Base-by-base conservation (phyloP, 1,140 invertebrate species). In the Drosophila azteca region DNA sequence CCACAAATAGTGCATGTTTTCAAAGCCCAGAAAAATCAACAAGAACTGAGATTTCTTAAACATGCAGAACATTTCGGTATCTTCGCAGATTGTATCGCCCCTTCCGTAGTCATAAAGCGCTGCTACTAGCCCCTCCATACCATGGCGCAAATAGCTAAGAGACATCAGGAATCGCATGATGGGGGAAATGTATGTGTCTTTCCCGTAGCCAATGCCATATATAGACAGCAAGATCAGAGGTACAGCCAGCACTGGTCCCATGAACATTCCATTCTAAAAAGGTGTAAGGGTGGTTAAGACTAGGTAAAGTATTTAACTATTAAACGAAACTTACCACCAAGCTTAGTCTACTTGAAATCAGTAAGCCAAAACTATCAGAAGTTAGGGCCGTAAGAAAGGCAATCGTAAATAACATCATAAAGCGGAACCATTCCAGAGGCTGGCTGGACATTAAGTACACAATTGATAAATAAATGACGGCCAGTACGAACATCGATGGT, bases 371-470 rank as follows among this genome's bases (percentile, higher is more conserved):
- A 63, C 95, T 96, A 90, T 97, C 96, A 0, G 96, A 95, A 43
- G 96, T 95, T 1, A 96, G 91, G 4, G 94, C 94, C 1, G 95
- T 94, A 20, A 96, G 59, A 26, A 96, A 92, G 46, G 95, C 95
- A 22, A 95, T 94, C 0, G 93, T 81, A 44, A 94, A 94, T 73
- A 97, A 96, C 93, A 95, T 95, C 0, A 93, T 63, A 65, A 96
- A 96, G 61, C 98, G 93, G 7, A 93, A 91, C 1, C 94, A 76
- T 82, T 98, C 97, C 74, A 97, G 91, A 0, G 97, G 97, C 91
- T 99, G 98, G 41, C 94, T 94, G 0, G 97, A 98, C 90, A 98
- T 94, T 39, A 96, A 93, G 90, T 98, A 99, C 0, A 96, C 95
- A 79, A 98, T 95, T 0, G 93, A 92, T 8, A 97, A 90, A 91